Base-by-base conservation (phyloP, 2,888 invertebrate species). In the Ochlodes sylvanus region DNA sequence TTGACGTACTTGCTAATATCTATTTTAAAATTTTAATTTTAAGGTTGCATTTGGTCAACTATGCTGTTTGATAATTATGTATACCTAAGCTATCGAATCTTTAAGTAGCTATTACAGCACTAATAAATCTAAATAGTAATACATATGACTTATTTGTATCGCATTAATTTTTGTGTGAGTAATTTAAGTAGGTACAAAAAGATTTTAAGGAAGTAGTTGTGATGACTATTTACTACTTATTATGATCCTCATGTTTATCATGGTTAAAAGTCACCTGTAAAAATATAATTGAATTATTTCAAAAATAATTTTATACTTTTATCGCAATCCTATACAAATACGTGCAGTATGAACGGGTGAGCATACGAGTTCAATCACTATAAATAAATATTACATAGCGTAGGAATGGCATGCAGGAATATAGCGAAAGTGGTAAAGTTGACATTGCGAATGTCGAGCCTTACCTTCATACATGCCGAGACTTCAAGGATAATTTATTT, bases 361-460 rank as follows among this genome's bases (percentile, higher is more conserved):
- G 2, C 27, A 5, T 2, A 27, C 27, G 27, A 27, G 27, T 4
- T 4, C 27, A 5, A 27, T 27, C 9, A 38, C 10, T 10, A 38
- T 38, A 38, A 38, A 38, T 38, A 9, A 38, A 12, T 38, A 38
- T 38, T 38, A 38, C 12, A 10, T 38, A 12, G 38, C 38, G 38
- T 12, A 38, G 38, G 38, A 38, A 38, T 38, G 54, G n/a, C n/a
- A n/a, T n/a, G n/a, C n/a, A n/a, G n/a, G n/a, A n/a, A 3, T 56
- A 34, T n/a, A 34, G 68, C 79, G 81, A 83, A 84, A 84, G 82
- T 77, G 69, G 72, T 71, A 75, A 56, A 66, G 74, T 77, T 82
- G 82, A 78, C 79, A 82, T 82, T 84, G 71, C 70, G 65, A 72
- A 71, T 70, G 72, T 54, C 68, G 60, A 65, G 63, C n/a, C n/a